Conservation (phyloP, 1,140 invertebrate genomes). For the Diorhabda sublineata region DNA sequence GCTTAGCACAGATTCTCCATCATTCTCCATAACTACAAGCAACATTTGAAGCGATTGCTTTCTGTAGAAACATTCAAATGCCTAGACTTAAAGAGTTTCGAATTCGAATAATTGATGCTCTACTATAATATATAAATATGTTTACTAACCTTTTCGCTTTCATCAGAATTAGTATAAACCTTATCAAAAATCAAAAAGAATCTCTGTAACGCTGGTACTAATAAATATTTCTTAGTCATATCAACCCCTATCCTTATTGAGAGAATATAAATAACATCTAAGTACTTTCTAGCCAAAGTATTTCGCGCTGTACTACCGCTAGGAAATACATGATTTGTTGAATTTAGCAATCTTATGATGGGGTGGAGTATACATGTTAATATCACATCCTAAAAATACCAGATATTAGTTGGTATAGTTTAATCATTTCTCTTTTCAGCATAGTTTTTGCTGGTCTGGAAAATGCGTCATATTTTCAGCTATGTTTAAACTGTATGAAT, state of each 20-base stretch:
- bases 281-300: conserved; percentile 71
- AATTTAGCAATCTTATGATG: conserved; percentile 66
- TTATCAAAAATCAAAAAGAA: conserved; percentile 88
- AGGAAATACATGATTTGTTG: conserved; percentile 72
- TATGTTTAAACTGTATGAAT: no score
- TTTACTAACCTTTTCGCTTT: background rate
- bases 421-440: no score
- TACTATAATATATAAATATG: no score
- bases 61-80: no score
- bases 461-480: no score
- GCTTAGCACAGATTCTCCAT: no score
- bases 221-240: conserved; percentile 76
- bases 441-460: no score
- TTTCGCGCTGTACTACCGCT: conserved; percentile 68
- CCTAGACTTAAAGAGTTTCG: no score
- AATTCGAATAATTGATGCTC: no score
- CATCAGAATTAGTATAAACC: conserved; percentile 50
- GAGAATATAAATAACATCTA: conserved; percentile 76
- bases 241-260: conserved; percentile 77
- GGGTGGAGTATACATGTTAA: conserved; percentile 76
- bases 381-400: conserved; percentile 58
- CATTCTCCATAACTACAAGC: no score
- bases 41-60: no score
- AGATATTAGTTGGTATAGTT: no score
- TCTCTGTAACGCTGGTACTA: conserved; percentile 63